Conservation (phyloP, 1,140 invertebrate genomes). For the Eupeodes corollae region DNA sequence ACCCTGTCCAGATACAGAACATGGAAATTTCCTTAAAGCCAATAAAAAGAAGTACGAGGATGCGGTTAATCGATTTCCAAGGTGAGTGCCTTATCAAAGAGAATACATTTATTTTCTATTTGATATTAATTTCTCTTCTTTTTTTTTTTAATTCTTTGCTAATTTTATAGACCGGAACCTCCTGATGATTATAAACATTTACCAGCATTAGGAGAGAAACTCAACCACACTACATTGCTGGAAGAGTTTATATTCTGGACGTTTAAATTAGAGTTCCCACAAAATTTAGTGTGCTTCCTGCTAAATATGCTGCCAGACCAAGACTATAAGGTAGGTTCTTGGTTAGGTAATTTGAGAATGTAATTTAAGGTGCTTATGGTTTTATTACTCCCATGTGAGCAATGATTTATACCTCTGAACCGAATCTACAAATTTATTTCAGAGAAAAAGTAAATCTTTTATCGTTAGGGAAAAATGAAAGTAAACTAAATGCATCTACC, state of each 20-base stretch:
- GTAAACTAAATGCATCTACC: no score
- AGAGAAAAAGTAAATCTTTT: no score
- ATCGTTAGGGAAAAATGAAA: no score
- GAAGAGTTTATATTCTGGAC: conserved; percentile 98
- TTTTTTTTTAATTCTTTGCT: conserved; percentile 18
- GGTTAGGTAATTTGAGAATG: background rate
- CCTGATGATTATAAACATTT: conserved; percentile 67
- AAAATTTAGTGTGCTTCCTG: conserved; percentile 90
- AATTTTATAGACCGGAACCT: conserved; percentile 48
- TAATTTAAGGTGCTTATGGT: background rate
- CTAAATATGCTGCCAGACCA: conserved; percentile 92
- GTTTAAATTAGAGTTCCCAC: conserved; percentile 93
- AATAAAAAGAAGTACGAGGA: conserved; percentile 67
- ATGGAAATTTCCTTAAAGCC: conserved; percentile 59
- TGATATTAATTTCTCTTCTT: background rate
- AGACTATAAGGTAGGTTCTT: conserved; percentile 73
- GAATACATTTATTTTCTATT: background rate
- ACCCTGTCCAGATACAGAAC: conserved; percentile 50
- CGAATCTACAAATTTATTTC: background rate
- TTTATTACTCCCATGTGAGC: background rate
- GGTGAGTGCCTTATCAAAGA: conserved; percentile 10
- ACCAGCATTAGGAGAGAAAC: conserved; percentile 63
- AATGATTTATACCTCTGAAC: background rate
- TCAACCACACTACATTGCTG: conserved; percentile 78
- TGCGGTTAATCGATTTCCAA: conserved; percentile 64